Evolutionary conservation across 1,140 invertebrate genomes (phyloP), one percentile per base, ranked within the genome.

Genomic region (Cotesia chilonis): DNA sequence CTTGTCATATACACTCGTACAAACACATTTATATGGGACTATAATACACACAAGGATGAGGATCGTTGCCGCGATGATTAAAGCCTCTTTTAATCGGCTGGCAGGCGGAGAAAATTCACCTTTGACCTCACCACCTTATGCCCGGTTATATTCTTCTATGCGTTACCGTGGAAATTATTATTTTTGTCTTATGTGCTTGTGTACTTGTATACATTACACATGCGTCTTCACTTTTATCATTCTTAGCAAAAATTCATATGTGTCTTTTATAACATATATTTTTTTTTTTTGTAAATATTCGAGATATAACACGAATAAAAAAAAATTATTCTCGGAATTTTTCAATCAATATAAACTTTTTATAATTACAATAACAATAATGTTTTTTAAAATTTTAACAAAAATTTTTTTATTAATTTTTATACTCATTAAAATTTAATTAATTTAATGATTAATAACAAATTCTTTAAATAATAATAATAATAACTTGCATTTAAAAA

Each of bases 21-120:
- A 68, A 41, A 64, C 65, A 36, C n/a, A 14, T 51, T 63, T 47
- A 47, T 47, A 47, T 10, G 10, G 41, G 6, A 47, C 6, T 47
- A 47, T 47, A 47, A 47, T 47, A 47, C 41, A 47, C 41, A 47
- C 41, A 47, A 47, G 41, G 41, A 47, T 72, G 61, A 55, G 36
- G 54, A 68, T 72, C 71, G 59, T 72, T 72, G 71, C 65, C 60
- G 75, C 67, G 71, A 76, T 76, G 75, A 76, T 76, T 76, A 76
- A 76, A 76, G 66, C 66, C 75, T 76, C 75, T 76, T 76, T 74
- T 76, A 76, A 76, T 76, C 75, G 75, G 73, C 72, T 74, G 69
- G 75, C 75, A 74, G 41, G 72, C 41, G 57, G 75, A 76, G 75
- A 76, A 76, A 76, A 76, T 74, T 74, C 72, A 76, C 75, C 75